Evolutionary conservation across 2,888 invertebrate species (phyloP), one percentile per base, ranked within the genome.

Genomic region (Sesia bembeciformis): DNA sequence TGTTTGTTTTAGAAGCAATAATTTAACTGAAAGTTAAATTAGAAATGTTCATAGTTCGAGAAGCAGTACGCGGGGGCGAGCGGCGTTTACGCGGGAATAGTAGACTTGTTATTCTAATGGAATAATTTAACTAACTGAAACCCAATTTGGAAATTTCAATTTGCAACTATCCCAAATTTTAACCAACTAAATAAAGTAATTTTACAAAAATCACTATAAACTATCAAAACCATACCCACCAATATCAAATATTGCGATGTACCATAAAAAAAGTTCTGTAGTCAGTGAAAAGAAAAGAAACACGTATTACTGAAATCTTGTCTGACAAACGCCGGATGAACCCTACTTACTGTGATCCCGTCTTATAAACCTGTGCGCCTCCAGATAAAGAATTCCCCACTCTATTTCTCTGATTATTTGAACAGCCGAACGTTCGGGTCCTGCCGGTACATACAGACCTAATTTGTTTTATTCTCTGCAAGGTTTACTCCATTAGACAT

Each of bases 291-390:
- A 46, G 46, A 46, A 46, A 46, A 46, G 46, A 7, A 7, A 46
- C 52, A 54, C 53, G 42, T 46, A 54, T 51, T 54, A 52, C 49
- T 51, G 51, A 56, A 58, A 58, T 60, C 58, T 54, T 58, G 56
- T 56, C 58, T 58, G 56, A 62, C 61, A 61, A 65, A 65, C 59
- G 62, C 57, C 58, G 56, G 56, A 55, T 58, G 54, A 56, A 54
- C 58, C 59, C 54, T 54, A 38, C 52, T 55, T 53, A 49, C 8
- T 7, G 52, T 56, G 59, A 60, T 57, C 62, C 55, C 58, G 58
- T 39, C 39, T 50, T 50, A 39, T 39, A 50, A 56, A 55, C 58
- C 62, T 62, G 62, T 54, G 53, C 53, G 51, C 8, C 57, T 54
- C 54, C 49, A 59, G 63, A 62, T 60, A 62, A 62, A 58, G 56